Evolutionary conservation across 2,888 invertebrate species (phyloP), one percentile per base, ranked within the genome.

Genomic region (Achlya flavicornis): DNA sequence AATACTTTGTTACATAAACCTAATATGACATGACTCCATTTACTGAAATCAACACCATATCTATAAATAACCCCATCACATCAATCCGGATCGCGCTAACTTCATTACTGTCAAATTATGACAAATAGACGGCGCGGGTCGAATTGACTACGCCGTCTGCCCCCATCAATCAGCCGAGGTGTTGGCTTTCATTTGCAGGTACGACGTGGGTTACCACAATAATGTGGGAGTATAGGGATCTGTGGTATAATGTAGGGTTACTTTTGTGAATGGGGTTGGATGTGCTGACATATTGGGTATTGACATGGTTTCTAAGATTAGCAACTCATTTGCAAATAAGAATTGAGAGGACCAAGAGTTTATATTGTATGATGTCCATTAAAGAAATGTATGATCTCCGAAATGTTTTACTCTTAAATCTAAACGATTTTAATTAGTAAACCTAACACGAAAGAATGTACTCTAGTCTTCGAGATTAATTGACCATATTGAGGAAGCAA

Each of bases 91-190:
- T 46, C 63, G 58, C 65, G 59, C n/a, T 46, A 46, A 71, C 74
- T 71, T 77, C 81, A 85, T 86, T 83, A 83, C 73, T 79, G 79
- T 84, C 84, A 84, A 83, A 89, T 87, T 81, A 87, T 89, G 89
- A 89, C 84, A 82, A 84, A 89, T 88, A 74, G 79, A 65, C 33
- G 67, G 61, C 61, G 62, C 61, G 62, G 60, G 64, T 68, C 75
- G 72, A 69, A 74, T 71, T 71, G 53, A 53, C 53, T 53, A 53
- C 65, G 69, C 74, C 74, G 69, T 72, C 72, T 64, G 59, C 63
- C 65, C 70, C 68, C 77, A 83, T 83, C 83, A 70, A 82, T 82
- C 83, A 83, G 64, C 43, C 57, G 64, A 63, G 38, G 72, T 70
- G 75, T 76, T 70, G 72, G 75, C 65, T 71, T 73, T 72, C 71